Conservation (phyloP, 2,888 invertebrate species). For the Macroteleia sp. region DNA sequence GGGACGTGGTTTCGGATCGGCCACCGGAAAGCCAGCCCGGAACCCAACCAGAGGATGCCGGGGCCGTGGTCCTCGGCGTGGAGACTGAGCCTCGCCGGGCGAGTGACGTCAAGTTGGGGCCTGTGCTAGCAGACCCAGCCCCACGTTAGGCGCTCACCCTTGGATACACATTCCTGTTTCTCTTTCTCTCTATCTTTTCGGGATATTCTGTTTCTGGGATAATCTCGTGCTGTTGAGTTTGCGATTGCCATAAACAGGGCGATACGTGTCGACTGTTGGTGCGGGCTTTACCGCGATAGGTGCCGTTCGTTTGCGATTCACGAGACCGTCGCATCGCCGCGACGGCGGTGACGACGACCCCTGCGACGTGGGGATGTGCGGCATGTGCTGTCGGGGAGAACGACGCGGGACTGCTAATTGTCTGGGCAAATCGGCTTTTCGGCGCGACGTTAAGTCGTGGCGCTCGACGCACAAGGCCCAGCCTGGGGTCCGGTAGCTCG, state of each 20-base stretch:
- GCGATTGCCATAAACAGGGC: conserved; percentile 30
- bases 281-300: conserved; percentile 8
- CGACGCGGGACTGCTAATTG: conserved; percentile 75
- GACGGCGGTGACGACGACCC: conserved; percentile 43
- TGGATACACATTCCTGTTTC: conserved; percentile 1
- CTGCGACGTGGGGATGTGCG: conserved; percentile 74
- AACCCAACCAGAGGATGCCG: conserved; percentile 29
- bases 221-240: no score
- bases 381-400: conserved; percentile 73
- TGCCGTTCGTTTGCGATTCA: conserved; percentile 30
- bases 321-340: conserved; percentile 48
- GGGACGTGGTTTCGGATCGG: conserved; percentile 26
- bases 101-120: conserved; percentile 13
- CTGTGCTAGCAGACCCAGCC: conserved; percentile 28
- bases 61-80: conserved; percentile 14
- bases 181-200: not conserved
- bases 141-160: conserved; percentile 7
- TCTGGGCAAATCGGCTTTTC: conserved; percentile 72
- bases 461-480: conserved; percentile 70
- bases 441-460: conserved; percentile 72
- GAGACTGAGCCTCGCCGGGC: conserved; percentile 21
- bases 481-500: conserved; percentile 81
- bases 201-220: conserved; percentile 14
- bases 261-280: conserved; percentile 22
- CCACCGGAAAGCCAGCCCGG: conserved; percentile 12